Conservation (phyloP, 2,888 invertebrate species). For the Poecilus cupreus region DNA sequence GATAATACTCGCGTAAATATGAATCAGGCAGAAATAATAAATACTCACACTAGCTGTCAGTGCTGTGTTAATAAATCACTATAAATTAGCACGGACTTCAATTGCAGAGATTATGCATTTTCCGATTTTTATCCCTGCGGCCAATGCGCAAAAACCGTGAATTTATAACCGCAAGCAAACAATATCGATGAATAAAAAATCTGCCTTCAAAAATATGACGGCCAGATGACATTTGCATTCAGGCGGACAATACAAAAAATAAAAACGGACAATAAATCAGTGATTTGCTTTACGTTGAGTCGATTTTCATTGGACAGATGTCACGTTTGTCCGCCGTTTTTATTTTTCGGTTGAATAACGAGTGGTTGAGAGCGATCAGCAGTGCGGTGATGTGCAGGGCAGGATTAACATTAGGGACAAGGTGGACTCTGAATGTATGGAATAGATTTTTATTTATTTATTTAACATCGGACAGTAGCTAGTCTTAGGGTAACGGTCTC, state of each 20-base stretch:
- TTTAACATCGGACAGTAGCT: too few relatives aligned
- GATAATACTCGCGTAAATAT: slow-evolving; percentile 47
- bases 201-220: slow-evolving; percentile 47
- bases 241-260: slow-evolving; percentile 61
- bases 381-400: neutral
- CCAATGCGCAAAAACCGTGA: slow-evolving; percentile 29
- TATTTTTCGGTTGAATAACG: slow-evolving; percentile 45
- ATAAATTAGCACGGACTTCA: slow-evolving; percentile 33
- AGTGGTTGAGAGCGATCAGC: slow-evolving; percentile 32
- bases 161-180: slow-evolving; percentile 54
- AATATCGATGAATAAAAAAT: slow-evolving; percentile 53
- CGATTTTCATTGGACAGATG: slow-evolving; percentile 67
- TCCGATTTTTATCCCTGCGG: slow-evolving; percentile 10
- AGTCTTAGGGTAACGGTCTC: too few relatives aligned
- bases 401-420: too few relatives aligned
- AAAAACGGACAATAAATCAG: slow-evolving; percentile 67
- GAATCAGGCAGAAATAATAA: slow-evolving; percentile 44
- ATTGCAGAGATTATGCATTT: slow-evolving; percentile 53
- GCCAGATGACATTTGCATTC: slow-evolving; percentile 53
- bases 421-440: too few relatives aligned
- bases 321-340: slow-evolving; percentile 61
- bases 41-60: slow-evolving; percentile 37
- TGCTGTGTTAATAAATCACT: slow-evolving; percentile 46
- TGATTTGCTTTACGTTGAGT: slow-evolving; percentile 66
- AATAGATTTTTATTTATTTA: too few relatives aligned